These are phyloP conservation scores for Pocota personata DNA, from an alignment of 2,888 invertebrate species.

Conservation along the genomic window DNA sequence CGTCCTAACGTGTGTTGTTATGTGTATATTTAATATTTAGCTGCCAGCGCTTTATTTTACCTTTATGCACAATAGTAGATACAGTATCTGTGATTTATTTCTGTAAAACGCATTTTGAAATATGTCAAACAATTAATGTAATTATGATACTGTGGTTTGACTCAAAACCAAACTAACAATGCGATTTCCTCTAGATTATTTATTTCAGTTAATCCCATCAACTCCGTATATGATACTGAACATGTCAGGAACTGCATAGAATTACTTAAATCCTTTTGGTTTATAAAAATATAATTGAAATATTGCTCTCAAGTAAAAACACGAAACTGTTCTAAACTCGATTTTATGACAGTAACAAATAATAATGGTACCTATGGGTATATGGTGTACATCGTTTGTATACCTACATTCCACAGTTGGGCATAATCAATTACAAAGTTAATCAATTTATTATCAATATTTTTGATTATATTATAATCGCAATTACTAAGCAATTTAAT, in stretches of 20 bases:
- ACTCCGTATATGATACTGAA: no score
- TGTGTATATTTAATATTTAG: not conserved
- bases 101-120: slow-evolving; percentile 3
- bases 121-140: slow-evolving; percentile 8
- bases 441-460: no score
- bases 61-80: not conserved
- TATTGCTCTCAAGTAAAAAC: no score
- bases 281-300: no score
- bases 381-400: no score
- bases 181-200: not conserved
- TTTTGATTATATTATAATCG: no score
- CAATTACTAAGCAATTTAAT: no score
- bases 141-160: not conserved
- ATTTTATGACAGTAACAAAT: no score
- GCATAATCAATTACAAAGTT: no score
- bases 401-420: no score
- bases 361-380: no score
- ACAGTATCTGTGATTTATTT: not conserved
- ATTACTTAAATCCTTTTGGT: not conserved
- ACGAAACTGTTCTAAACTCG: no score
- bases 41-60: not conserved
- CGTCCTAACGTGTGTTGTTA: not conserved
- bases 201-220: not conserved
- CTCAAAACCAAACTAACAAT: not conserved
- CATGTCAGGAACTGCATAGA: not conserved